phyloP scores from a whole-genome alignment of 2,888 invertebrate genomes.

The Polymixis flavicincta region DNA sequence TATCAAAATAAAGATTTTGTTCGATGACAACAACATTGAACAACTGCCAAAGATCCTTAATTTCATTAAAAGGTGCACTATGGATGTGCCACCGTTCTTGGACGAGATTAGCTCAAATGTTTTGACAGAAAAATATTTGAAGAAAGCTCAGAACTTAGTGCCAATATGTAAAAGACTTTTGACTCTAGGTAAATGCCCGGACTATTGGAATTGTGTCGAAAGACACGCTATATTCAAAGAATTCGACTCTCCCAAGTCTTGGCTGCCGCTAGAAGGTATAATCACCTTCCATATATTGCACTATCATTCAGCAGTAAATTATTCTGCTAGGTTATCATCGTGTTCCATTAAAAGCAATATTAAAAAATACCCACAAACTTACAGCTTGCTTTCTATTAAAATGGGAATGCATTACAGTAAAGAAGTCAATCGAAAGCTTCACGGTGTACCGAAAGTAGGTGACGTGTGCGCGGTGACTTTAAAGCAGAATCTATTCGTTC shows the following conservation, averaged over 20 bases:
- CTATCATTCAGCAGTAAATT: conserved; percentile 91
- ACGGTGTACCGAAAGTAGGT: conserved; percentile 87
- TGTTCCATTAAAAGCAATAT: conserved; percentile 66
- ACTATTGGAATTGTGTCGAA: conserved; percentile 89
- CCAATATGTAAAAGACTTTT: conserved; percentile 91
- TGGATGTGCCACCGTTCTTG: conserved; percentile 79
- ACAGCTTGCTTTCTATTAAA: conserved; percentile 79
- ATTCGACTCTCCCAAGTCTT: conserved; percentile 87
- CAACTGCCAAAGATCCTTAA: conserved; percentile 91
- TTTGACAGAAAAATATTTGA: conserved; percentile 80
- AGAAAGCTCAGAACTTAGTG: conserved; percentile 81
- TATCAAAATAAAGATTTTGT: conserved; percentile 88
- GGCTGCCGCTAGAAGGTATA: conserved; percentile 89
- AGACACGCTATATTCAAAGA: conserved; percentile 91
- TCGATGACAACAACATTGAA: conserved; percentile 90
- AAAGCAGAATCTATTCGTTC: conserved; percentile 86
- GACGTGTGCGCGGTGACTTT: conserved; percentile 90
- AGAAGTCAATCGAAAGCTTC: conserved; percentile 78
- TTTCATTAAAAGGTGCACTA: conserved; percentile 89
- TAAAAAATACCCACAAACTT: conserved; percentile 79
- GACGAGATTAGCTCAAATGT: conserved; percentile 78
- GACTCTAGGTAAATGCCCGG: conserved; percentile 92
- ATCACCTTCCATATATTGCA: conserved; percentile 91
- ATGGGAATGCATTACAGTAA: conserved; percentile 83
- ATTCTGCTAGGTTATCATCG: conserved; percentile 89